phyloP scores from a whole-genome alignment of 2,888 invertebrate species.

The Leucania comma region DNA sequence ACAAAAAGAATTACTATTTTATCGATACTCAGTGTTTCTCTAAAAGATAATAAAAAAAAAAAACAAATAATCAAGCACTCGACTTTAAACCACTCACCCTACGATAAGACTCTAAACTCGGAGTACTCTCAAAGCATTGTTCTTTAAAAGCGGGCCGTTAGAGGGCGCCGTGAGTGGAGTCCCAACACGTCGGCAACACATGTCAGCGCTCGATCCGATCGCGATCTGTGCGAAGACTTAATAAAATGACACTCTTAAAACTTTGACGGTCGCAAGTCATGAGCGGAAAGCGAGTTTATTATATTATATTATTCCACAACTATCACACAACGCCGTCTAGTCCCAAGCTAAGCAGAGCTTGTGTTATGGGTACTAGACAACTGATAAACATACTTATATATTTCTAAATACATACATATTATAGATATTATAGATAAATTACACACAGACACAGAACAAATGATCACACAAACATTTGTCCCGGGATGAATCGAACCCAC shows the following conservation, averaged over 20 bases:
- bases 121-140: slow-evolving; percentile 61
- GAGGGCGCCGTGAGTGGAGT: slow-evolving; percentile 66
- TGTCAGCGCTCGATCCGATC: slow-evolving; percentile 77
- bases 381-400: too few relatives aligned
- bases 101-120: slow-evolving; percentile 42
- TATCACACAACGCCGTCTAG: too few relatives aligned
- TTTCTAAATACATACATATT: too few relatives aligned
- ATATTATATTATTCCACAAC: too few relatives aligned
- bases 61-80: slow-evolving; percentile 27
- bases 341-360: too few relatives aligned
- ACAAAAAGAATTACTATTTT: too few relatives aligned
- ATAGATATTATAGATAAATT: too few relatives aligned
- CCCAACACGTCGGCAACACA: slow-evolving; percentile 81
- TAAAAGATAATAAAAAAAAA: neutral
- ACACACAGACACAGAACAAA: too few relatives aligned
- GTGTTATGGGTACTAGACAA: too few relatives aligned
- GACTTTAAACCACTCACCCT: slow-evolving; percentile 47
- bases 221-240: slow-evolving; percentile 83
- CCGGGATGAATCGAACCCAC: too few relatives aligned
- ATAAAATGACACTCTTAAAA: slow-evolving; percentile 83
- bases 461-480: too few relatives aligned
- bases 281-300: slow-evolving; percentile 22
- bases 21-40: too few relatives aligned
- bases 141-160: slow-evolving; percentile 71
- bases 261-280: slow-evolving; percentile 55